Evolutionary conservation across 2,113 vertebrate species (phyloP).

Genomic region (Corythornis madagascariensis): DNA sequence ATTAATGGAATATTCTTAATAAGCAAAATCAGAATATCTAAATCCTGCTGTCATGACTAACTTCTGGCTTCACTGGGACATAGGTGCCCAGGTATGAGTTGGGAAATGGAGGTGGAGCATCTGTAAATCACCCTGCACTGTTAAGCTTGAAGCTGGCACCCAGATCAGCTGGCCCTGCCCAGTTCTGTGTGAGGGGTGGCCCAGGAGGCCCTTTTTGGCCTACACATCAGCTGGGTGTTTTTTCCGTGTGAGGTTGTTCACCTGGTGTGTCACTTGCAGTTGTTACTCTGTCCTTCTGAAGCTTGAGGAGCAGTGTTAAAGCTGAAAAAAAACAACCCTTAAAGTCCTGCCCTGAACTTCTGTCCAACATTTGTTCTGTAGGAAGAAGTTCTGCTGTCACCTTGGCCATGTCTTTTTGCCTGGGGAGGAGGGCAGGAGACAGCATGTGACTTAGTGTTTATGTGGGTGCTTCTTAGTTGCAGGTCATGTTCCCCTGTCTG

Average conservation of each 20-base stretch:
- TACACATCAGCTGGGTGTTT: rapidly evolving
- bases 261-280: neutral
- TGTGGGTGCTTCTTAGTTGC: neutral
- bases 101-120: neutral
- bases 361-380: neutral
- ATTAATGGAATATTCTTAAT: neutral
- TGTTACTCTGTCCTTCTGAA: neutral
- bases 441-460: neutral
- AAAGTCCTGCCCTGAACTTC: neutral
- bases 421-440: neutral
- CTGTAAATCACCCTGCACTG: rapidly evolving
- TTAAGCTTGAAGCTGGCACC: rapidly evolving
- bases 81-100: neutral
- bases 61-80: neutral
- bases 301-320: neutral
- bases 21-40: neutral
- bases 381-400: neutral
- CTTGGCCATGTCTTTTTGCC: neutral
- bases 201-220: neutral
- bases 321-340: neutral
- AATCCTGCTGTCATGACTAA: neutral
- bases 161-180: neutral
- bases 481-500: neutral
- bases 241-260: neutral
- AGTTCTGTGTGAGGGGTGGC: neutral